Evolutionary conservation across 2,113 vertebrate genomes (phyloP).

Genomic region (Ammodramus savannarum): DNA sequence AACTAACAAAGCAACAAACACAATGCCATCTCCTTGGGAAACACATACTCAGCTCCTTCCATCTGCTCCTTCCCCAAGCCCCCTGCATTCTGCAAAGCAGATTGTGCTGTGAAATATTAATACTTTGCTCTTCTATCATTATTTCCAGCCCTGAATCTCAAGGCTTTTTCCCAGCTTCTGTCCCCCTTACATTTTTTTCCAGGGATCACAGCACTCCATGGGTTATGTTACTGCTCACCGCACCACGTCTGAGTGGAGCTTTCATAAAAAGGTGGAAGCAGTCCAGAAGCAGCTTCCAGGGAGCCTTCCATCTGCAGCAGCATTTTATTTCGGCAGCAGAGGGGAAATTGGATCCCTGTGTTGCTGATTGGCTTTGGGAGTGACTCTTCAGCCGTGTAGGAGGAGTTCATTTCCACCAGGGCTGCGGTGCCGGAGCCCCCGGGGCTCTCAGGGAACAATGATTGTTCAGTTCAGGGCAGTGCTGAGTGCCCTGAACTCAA

Average conservation of each 20-base stretch:
- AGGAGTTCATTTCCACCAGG: not conserved
- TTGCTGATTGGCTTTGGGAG: constrained; percentile 44
- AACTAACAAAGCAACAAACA: constrained; percentile 39
- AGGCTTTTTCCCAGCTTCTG: not conserved
- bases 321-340: constrained; percentile 56
- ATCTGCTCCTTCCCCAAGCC: constrained; percentile 30
- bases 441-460: not conserved
- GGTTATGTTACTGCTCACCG: not conserved
- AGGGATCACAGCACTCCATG: not conserved
- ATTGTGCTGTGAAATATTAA: constrained; percentile 47
- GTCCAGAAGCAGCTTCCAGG: constrained; percentile 59
- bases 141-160: not conserved
- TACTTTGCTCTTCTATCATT: not conserved
- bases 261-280: constrained; percentile 47
- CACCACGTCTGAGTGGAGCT: not conserved
- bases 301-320: constrained; percentile 48
- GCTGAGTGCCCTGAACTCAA: not conserved
- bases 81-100: constrained; percentile 13
- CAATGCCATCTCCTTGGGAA: constrained; percentile 30
- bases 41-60: constrained; percentile 11
- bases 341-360: constrained; percentile 43
- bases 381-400: not conserved
- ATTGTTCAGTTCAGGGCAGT: not conserved
- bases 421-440: not conserved
- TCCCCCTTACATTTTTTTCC: not conserved